Evolutionary conservation across 2,113 vertebrate genomes (phyloP).

Genomic region (Coreoperca whiteheadi): DNA sequence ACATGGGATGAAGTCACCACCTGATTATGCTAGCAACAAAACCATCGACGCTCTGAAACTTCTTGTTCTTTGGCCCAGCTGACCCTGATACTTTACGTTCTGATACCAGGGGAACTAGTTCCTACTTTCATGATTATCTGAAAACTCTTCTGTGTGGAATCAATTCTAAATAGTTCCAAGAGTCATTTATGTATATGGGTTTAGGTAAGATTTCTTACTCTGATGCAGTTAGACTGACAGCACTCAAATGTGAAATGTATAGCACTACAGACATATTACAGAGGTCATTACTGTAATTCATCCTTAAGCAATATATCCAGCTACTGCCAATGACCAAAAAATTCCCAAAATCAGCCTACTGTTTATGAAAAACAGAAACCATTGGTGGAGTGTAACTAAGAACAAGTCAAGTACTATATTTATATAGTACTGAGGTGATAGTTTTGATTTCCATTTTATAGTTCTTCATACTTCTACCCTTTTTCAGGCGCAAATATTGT

Average conservation of each 20-base stretch:
- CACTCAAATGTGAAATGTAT: not conserved
- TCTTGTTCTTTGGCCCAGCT: not conserved
- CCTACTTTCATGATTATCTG: not conserved
- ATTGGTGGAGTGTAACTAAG: not conserved
- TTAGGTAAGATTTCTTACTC: not conserved
- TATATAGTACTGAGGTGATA: not conserved
- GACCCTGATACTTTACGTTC: not conserved
- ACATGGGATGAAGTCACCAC: slow-evolving; percentile 91
- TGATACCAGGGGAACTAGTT: not conserved
- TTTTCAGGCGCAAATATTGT: too few species aligned
- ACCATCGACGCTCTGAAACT: slow-evolving; percentile 18
- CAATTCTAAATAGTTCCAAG: not conserved
- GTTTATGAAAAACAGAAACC: not conserved
- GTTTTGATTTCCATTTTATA: too few species aligned
- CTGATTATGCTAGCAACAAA: slow-evolving; percentile 68
- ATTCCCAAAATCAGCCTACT: not conserved
- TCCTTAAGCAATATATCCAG: not conserved
- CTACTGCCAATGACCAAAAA: not conserved
- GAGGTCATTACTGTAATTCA: too few species aligned
- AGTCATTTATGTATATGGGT: not conserved
- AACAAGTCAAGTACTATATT: not conserved
- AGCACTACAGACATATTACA: not conserved
- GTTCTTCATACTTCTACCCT: too few species aligned
- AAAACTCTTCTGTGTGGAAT: not conserved
- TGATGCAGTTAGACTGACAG: not conserved